phyloP scores from a whole-genome alignment of 2,113 vertebrate species.

The Zootoca vivipara region DNA sequence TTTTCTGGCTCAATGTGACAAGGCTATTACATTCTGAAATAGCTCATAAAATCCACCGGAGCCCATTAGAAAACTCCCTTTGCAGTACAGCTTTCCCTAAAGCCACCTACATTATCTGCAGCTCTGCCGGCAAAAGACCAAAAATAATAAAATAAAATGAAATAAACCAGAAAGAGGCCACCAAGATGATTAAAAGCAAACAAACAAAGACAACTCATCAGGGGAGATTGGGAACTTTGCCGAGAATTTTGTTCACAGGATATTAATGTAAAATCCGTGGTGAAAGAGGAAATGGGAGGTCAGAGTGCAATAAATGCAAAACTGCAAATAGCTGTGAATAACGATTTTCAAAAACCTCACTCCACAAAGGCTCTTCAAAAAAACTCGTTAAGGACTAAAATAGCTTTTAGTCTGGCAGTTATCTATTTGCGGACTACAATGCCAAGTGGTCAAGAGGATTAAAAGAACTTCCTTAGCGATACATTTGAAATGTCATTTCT shows the following conservation, averaged over 20 bases:
- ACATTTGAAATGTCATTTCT: background rate
- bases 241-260: background rate
- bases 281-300: background rate
- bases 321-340: slow-evolving; percentile 10
- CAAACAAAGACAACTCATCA: background rate
- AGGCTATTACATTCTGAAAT: slow-evolving; percentile 16
- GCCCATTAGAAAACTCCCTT: slow-evolving; percentile 22
- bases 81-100: slow-evolving; percentile 20
- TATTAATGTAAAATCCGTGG: slow-evolving; percentile 24
- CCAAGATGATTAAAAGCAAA: background rate
- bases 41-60: slow-evolving; percentile 25
- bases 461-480: background rate
- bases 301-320: slow-evolving; percentile 7
- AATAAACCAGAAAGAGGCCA: background rate
- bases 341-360: background rate
- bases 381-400: slow-evolving; percentile 10
- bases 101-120: slow-evolving; percentile 22
- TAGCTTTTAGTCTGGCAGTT: background rate
- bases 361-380: background rate
- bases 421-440: slow-evolving; percentile 10
- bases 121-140: slow-evolving; percentile 15
- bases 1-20: slow-evolving; percentile 11
- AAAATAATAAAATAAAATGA: background rate
- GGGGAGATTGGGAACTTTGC: background rate
- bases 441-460: background rate